Evolutionary conservation across 2,113 vertebrate species (phyloP), one percentile per base, ranked within the genome.

Genomic region (Stigmatopora argus): DNA sequence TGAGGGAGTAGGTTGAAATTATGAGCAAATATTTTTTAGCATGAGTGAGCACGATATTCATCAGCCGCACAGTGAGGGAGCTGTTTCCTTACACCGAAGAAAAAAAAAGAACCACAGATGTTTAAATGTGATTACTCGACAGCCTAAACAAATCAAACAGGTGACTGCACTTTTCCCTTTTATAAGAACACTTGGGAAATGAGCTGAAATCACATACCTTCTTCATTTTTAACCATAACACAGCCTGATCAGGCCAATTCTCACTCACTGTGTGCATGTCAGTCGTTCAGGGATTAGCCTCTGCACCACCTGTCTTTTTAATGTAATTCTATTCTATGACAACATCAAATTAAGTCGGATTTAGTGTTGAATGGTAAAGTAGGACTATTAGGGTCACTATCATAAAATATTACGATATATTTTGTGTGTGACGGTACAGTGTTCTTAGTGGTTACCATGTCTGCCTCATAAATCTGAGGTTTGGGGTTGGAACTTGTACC

Each of bases 11-110:
- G 63, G 48, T 62, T 48, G 44, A 73, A 80, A 77, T 83, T 72
- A 80, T 41, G 52, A 70, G 74, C 57, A 55, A 86, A 80, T 78
- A 80, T 85, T 85, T 88, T 86, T 87, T 80, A 85, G 76, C 68
- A 81, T 83, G 75, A 70, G 76, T 66, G 70, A 81, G 75, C 82
- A 85, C 77, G 70, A 66, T 71, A 75, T 82, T 88, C 80, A 85
- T 87, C 84, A 80, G 81, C 48, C 45, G 41, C 80, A 71, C 78
- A 72, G 73, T 21, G 41, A 83, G 83, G 35, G 67, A 79, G 23
- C 11, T 64, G 46, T 49, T 49, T 34, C 11, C 49, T 82, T 87
- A 69, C 67, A 70, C 47, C 65, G 64, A 45, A 72, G 64, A 45
- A 72, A 77, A 79, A 85, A 76, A 67, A 62, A 71, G 71, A 65